Evolutionary conservation across 1,140 invertebrate genomes (phyloP), one percentile per base, ranked within the genome.

Genomic region (Drosophila biarmipes): DNA sequence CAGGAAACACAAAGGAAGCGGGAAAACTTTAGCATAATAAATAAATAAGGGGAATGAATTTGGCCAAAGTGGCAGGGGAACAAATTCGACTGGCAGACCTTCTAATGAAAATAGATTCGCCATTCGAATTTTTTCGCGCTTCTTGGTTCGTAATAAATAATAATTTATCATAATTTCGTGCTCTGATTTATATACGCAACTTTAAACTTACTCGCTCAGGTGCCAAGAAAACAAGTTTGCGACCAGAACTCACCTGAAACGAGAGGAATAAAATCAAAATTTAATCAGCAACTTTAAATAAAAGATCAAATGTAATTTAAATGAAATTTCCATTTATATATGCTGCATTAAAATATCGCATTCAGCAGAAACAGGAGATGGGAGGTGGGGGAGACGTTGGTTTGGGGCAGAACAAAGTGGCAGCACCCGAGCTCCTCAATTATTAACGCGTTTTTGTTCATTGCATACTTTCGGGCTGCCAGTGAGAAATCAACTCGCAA

Each of bases 381-480:
- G 31, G 14, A 14, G 24, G 42, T 21, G 17, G 19, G 19, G 21
- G 42, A 21, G 7, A 11, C 37, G n/a, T 21, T 19, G 34, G 43
- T 2, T 19, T 55, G 58, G 27, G 38, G 59, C 38, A 43, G 17
- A 48, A 27, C 24, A 37, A 73, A 73, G 69, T 73, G 69, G 71
- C 63, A 69, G 71, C 72, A 45, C 71, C 79, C 73, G 73, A 81
- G 82, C 68, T 63, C 57, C 64, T 87, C 63, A 87, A 87, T 84
- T 89, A 87, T 87, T 87, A 89, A 87, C 84, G 82, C 66, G 79
- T 64, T 87, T 79, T 69, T 89, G 79, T 75, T 89, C 82, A 76
- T 69, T 89, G 82, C 82, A 87, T 89, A 87, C 82, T 87, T 87
- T 89, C 56, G 69, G 82, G 84, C 79, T 76, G 78, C 61, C 79